Conservation (phyloP, 1,140 invertebrate genomes). For the Heterodera schachtii region DNA sequence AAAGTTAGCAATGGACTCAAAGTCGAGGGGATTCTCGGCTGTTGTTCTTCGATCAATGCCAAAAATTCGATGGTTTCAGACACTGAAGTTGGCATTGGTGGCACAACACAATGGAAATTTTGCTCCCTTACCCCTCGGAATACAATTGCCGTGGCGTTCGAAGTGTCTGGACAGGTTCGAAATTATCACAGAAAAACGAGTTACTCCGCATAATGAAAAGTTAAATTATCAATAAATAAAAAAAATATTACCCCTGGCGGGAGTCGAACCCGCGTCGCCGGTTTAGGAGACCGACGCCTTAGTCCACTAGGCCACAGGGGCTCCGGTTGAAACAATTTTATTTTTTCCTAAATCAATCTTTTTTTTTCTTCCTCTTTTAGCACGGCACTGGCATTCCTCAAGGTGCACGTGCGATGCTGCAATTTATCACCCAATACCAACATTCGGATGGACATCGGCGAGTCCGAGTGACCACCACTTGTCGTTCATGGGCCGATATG, state of each 20-base stretch:
- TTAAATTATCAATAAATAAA: no score
- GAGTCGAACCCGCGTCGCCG: conserved; percentile 41
- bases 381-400: conserved; percentile 91
- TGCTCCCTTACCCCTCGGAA: conserved; percentile 89
- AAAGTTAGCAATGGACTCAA: conserved; percentile 72
- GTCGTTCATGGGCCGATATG: conserved; percentile 79
- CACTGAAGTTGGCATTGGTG: conserved; percentile 92
- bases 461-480: conserved; percentile 92
- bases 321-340: neutral
- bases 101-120: conserved; percentile 97
- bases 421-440: conserved; percentile 98
- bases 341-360: conserved; percentile 31
- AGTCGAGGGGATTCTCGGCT: conserved; percentile 90
- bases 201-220: no score
- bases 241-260: conserved; percentile 29
- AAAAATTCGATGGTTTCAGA: conserved; percentile 78
- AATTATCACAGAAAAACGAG: neutral
- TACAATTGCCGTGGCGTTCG: conserved; percentile 91
- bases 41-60: conserved; percentile 75
- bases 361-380: conserved; percentile 67
- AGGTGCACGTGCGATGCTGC: conserved; percentile 90
- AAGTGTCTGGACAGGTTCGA: conserved; percentile 83
- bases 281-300: conserved; percentile 69
- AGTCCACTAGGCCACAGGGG: conserved; percentile 68
- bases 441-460: conserved; percentile 92